Conservation (phyloP, 2,113 vertebrate species). For the Varanus komodoensis region DNA sequence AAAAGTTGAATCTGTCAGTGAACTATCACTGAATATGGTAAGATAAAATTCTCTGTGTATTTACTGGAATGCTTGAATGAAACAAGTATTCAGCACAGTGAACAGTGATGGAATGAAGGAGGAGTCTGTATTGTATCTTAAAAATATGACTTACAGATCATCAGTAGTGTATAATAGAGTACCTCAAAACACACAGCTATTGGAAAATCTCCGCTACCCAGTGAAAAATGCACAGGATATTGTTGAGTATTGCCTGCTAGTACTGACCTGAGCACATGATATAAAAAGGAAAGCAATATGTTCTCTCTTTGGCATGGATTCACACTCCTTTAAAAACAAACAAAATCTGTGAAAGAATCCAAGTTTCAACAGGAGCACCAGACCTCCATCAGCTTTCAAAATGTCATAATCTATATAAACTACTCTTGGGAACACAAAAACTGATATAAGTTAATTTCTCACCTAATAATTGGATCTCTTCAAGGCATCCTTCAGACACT, state of each 20-base stretch:
- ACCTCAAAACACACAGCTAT: background rate
- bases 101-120: background rate
- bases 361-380: background rate
- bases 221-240: background rate
- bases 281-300: background rate
- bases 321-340: background rate
- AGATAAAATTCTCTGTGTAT: background rate
- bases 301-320: background rate
- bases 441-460: background rate
- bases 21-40: background rate
- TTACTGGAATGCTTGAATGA: background rate
- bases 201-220: background rate
- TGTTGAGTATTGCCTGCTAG: background rate
- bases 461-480: background rate
- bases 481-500: background rate
- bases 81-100: background rate
- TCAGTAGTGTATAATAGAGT: fast-evolving
- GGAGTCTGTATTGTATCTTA: background rate
- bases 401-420: background rate
- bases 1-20: background rate
- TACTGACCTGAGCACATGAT: background rate
- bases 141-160: background rate
- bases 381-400: background rate
- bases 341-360: background rate
- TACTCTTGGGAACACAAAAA: background rate